phyloP scores from a whole-genome alignment of 2,797 vertebrate species.

The Oreonectes daqikongensis region DNA sequence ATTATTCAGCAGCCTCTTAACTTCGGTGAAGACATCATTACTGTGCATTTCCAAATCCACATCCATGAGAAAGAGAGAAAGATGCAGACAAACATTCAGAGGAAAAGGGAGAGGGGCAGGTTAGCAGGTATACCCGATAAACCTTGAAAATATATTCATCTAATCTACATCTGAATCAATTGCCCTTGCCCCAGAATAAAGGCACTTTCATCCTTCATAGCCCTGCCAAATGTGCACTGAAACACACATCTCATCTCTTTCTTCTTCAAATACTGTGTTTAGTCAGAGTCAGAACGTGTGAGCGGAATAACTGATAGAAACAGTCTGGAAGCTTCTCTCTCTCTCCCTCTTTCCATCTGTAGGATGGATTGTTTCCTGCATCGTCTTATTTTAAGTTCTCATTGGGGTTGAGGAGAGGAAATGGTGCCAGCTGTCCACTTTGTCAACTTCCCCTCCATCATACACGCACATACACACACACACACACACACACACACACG shows the following conservation, averaged over 20 bases:
- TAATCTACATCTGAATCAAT: slow-evolving; percentile 55
- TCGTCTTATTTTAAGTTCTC: slow-evolving; percentile 72
- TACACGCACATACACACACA: slow-evolving; percentile 36
- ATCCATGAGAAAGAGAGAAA: background rate
- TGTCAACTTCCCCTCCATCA: slow-evolving; percentile 50
- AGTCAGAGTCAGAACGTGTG: slow-evolving; percentile 28
- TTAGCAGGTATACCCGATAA: slow-evolving; percentile 28
- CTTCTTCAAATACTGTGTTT: slow-evolving; percentile 24
- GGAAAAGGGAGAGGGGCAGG: slow-evolving; percentile 34
- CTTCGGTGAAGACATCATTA: background rate
- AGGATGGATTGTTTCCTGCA: slow-evolving; percentile 74
- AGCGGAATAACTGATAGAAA: slow-evolving; percentile 37
- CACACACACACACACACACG: too few species aligned
- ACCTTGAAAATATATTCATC: slow-evolving; percentile 47
- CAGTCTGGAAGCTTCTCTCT: slow-evolving; percentile 43
- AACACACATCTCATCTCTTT: background rate
- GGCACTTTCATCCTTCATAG: slow-evolving; percentile 46
- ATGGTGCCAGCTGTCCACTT: slow-evolving; percentile 58
- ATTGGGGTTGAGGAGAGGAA: slow-evolving; percentile 59
- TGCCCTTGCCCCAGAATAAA: slow-evolving; percentile 50
- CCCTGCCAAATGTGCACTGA: slow-evolving; percentile 29
- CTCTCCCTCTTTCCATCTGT: slow-evolving; percentile 33
- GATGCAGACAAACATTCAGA: background rate
- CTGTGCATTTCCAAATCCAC: background rate
- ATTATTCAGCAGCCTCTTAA: slow-evolving; percentile 12